Percentiles rank a stretch among this genome's conserved stretches.
phyloP scores from a whole-genome alignment of 2,888 invertebrate genomes.

The Acleris emargana region DNA sequence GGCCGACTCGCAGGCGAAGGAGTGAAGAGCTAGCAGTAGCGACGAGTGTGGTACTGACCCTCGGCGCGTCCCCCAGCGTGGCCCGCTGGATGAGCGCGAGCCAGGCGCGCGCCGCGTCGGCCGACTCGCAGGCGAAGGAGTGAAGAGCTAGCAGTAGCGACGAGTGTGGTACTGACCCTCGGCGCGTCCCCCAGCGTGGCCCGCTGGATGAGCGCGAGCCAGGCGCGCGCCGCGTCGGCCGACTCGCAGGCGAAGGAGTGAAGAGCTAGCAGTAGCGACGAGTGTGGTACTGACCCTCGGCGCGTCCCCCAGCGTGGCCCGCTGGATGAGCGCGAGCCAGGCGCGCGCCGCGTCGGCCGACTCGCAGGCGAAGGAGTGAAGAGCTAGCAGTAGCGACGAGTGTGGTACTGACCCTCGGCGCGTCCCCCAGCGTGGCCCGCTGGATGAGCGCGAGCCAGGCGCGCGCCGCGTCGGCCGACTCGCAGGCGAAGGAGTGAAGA shows the following conservation, averaged over 20 bases:
- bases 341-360: conserved; percentile 87
- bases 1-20: conserved; percentile 91
- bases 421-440: conserved; percentile 79
- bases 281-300: conserved; percentile 72
- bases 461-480: conserved; percentile 87
- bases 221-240: conserved; percentile 87
- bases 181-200: conserved; percentile 82
- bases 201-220: conserved; percentile 84
- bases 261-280: neutral
- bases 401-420: conserved; percentile 75
- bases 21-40: conserved; percentile 57
- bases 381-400: neutral
- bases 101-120: conserved; percentile 89
- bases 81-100: conserved; percentile 78
- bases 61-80: conserved; percentile 82
- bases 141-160: neutral
- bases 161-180: conserved; percentile 66
- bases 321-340: conserved; percentile 85
- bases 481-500: conserved; percentile 92
- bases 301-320: conserved; percentile 80
- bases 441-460: conserved; percentile 86
- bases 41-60: conserved; percentile 60
- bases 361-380: conserved; percentile 93
- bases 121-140: conserved; percentile 92
- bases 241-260: conserved; percentile 93